Evolutionary conservation across 2,113 vertebrate genomes (phyloP).

Genomic region (Lanius ludovicianus): DNA sequence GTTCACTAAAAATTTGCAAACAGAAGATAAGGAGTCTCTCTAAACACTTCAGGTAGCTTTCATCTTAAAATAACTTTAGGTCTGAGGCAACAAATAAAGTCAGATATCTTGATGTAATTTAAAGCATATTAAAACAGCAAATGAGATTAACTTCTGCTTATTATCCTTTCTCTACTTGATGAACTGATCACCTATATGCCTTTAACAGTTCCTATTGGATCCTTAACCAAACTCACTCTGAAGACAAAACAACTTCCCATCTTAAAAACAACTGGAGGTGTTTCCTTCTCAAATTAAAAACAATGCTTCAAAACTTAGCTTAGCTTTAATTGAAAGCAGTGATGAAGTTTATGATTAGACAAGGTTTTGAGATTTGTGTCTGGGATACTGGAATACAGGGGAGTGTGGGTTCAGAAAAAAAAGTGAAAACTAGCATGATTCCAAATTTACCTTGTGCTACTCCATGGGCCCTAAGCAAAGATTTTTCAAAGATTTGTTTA

Average conservation of each 20-base stretch:
- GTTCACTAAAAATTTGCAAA: not conserved
- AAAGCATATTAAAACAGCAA: not conserved
- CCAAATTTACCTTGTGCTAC: not conserved
- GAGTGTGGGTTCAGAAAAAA: not conserved
- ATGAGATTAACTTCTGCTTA: not conserved
- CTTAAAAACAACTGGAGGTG: not conserved
- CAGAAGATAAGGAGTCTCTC: not conserved
- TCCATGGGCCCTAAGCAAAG: not conserved
- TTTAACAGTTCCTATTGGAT: not conserved
- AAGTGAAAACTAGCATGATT: not conserved
- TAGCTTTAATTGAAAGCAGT: not conserved
- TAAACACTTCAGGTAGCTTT: conserved; percentile 5
- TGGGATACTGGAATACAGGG: not conserved
- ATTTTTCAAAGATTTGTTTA: not conserved
- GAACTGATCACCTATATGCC: not conserved
- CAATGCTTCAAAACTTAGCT: not conserved
- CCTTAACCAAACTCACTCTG: not conserved
- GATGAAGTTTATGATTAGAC: not conserved
- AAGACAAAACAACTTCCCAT: not conserved
- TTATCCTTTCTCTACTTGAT: not conserved
- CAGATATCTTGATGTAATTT: not conserved
- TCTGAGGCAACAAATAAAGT: not conserved
- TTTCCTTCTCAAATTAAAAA: not conserved
- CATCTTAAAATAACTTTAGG: conserved; percentile 5
- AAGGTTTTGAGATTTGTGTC: not conserved